Evolutionary conservation across 2,797 vertebrate species (phyloP), one percentile per base, ranked within the genome.

Genomic region (Acestrorhynchus altus): DNA sequence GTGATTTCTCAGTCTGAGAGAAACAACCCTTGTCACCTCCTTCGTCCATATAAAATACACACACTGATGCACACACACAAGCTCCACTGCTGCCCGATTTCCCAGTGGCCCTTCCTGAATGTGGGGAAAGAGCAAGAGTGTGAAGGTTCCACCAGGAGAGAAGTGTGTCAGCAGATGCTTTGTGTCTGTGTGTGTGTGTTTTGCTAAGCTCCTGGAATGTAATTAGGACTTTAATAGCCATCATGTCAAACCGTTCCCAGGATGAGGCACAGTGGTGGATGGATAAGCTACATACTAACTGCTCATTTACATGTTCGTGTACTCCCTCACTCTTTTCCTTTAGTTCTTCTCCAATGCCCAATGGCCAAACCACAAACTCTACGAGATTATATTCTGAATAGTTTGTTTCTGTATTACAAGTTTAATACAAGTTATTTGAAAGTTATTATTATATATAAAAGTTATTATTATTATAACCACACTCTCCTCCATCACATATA

Each of bases 161-260:
- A 69, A 69, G 56, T 26, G 68, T 61, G 57, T 79, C 40, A 20
- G 71, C 10, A 52, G 42, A 52, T 44, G 64, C 22, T 57, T 64
- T 75, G 52, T 28, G 85, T 88, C 89, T 88, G 52, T 81, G 72
- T 77, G 66, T 67, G 67, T 76, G 56, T 40, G 84, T 88, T 89
- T 88, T 86, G 81, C 86, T 88, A 90, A 92, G 87, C 87, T 88
- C 84, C 84, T 86, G 86, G 86, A 92, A 90, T 89, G 83, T 90
- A 90, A 92, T 93, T 92, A 90, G 88, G 86, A 89, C 88, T 89
- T 88, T 91, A 92, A 91, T 91, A 85, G 85, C 83, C 92, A 89
- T 89, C 87, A 85, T 89, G 85, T 92, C 88, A 90, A 86, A 83
- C 86, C 78, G 80, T 89, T 91, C 87, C 88, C 86, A 82, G 84